Conservation (phyloP, 2,113 vertebrate genomes). For the Actinemys pallida region DNA sequence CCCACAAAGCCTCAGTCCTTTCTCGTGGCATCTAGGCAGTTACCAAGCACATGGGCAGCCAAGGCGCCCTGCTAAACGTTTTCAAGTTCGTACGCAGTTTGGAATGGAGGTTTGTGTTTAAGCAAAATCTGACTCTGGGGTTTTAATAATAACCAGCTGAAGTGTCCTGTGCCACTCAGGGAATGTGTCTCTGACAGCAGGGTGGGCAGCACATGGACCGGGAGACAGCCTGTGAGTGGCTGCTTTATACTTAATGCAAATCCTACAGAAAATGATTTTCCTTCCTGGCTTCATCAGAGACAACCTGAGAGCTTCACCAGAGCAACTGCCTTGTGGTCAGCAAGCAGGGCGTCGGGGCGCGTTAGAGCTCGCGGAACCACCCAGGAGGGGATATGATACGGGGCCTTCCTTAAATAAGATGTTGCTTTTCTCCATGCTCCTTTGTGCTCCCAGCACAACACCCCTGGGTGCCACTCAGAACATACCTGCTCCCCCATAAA, state of each 20-base stretch:
- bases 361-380: background rate
- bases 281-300: background rate
- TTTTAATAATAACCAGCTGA: background rate
- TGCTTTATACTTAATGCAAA: background rate
- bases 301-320: background rate
- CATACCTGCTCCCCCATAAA: background rate
- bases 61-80: background rate
- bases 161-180: background rate
- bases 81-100: background rate
- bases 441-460: background rate
- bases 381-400: background rate
- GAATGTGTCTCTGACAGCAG: background rate
- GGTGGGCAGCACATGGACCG: background rate
- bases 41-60: background rate
- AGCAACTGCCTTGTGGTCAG: background rate
- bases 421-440: background rate
- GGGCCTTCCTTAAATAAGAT: background rate
- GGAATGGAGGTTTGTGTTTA: background rate
- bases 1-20: background rate
- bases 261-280: background rate
- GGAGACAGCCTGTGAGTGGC: background rate
- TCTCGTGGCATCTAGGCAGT: background rate
- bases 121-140: background rate
- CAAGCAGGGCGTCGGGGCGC: background rate
- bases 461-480: background rate